These are phyloP conservation scores for Tadarida brasiliensis DNA, from an alignment of 2,797 vertebrate genomes.

Conservation along the genomic window DNA sequence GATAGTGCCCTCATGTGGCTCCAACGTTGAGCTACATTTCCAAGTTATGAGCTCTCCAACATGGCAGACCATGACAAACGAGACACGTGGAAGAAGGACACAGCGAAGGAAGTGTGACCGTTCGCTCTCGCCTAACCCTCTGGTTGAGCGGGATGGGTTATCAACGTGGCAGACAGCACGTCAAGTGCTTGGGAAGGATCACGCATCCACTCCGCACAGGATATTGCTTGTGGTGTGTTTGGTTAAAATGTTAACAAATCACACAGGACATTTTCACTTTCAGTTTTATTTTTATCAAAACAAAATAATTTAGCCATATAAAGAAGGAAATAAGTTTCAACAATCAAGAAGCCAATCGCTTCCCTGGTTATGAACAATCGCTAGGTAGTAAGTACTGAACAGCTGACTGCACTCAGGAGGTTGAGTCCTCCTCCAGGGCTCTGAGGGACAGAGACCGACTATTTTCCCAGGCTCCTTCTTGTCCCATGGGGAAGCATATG, in stretches of 20 bases:
- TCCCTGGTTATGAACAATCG: slow-evolving; percentile 4
- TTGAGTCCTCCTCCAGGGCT: neutral
- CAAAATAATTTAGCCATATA: slow-evolving; percentile 79
- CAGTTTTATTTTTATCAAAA: slow-evolving; percentile 82
- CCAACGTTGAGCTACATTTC: slow-evolving; percentile 73
- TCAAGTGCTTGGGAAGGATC: neutral
- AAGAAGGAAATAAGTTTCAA: slow-evolving; percentile 66
- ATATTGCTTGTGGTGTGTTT: neutral
- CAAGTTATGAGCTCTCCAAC: neutral
- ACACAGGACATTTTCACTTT: slow-evolving; percentile 49
- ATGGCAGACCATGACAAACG: neutral
- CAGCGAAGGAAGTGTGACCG: neutral
- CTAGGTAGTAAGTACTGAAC: neutral
- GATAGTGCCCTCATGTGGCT: slow-evolving; percentile 85
- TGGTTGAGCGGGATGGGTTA: neutral
- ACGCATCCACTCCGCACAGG: neutral
- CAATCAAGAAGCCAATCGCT: slow-evolving; percentile 8
- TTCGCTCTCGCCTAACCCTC: neutral
- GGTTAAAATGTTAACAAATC: slow-evolving; percentile 46
- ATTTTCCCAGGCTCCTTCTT: neutral
- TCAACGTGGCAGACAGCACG: slow-evolving; percentile 28
- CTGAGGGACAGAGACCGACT: neutral
- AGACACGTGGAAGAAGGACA: neutral
- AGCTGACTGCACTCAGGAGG: neutral
- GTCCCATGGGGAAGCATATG: neutral